Evolutionary conservation across 2,113 vertebrate genomes (phyloP).

Genomic region (Corythaeola cristata): DNA sequence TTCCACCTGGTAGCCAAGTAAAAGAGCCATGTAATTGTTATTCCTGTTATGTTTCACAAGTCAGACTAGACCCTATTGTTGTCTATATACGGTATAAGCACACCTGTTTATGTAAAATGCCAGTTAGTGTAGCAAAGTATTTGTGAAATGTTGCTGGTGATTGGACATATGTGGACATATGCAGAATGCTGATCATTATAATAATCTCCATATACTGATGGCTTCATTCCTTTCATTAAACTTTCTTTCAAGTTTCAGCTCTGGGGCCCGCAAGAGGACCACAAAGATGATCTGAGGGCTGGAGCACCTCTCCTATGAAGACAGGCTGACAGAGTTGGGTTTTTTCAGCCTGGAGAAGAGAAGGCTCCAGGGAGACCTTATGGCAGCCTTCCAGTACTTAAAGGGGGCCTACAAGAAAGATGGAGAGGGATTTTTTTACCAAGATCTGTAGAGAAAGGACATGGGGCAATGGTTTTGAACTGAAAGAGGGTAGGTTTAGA

Average conservation of each 20-base stretch:
- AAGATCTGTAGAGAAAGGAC: too few species aligned
- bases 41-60: constrained; percentile 7
- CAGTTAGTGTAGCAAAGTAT: not conserved
- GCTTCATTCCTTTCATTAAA: not conserved
- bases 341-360: too few species aligned
- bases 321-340: too few species aligned
- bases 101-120: not conserved
- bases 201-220: not conserved
- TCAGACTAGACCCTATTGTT: constrained; percentile 1
- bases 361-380: too few species aligned
- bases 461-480: too few species aligned
- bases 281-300: too few species aligned
- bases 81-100: not conserved
- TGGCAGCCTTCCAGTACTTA: too few species aligned
- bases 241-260: not conserved
- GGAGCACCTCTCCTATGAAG: too few species aligned
- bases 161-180: not conserved
- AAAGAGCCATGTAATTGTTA: constrained; percentile 22
- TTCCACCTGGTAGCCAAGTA: constrained; percentile 32
- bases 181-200: not conserved
- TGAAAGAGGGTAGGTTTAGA: too few species aligned
- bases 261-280: too few species aligned
- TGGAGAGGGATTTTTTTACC: too few species aligned
- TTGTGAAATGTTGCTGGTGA: not conserved
- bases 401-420: too few species aligned